Percentiles rank a stretch among this genome's conserved stretches.
Conservation (phyloP, 35 echinoderm and acorn worm genomes). For the Ptychodera flava region DNA sequence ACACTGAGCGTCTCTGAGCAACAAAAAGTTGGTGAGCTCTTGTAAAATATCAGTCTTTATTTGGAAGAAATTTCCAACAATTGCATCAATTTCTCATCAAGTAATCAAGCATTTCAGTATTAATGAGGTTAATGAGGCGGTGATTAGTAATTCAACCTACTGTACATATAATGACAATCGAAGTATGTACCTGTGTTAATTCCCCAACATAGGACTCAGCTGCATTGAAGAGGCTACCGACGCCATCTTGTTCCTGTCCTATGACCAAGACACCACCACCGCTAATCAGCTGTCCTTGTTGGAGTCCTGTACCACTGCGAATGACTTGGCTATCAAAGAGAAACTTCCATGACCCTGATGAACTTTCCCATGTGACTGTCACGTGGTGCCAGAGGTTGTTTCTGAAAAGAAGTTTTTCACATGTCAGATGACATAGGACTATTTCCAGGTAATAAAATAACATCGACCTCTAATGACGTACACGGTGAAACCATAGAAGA, state of each 20-base stretch:
- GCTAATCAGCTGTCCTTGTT: constrained; percentile 28
- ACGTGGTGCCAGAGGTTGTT: constrained; percentile 30
- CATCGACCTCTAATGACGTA: neutral
- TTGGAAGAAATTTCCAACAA: neutral
- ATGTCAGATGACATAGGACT: neutral
- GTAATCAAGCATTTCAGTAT: neutral
- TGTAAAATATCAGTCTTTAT: neutral
- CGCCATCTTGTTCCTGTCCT: constrained; percentile 57
- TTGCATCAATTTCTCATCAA: neutral
- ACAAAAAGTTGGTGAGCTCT: neutral
- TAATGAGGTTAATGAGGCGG: too few relatives aligned
- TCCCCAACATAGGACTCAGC: constrained; percentile 52
- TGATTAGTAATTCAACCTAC: neutral
- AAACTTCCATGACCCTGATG: constrained; percentile 29
- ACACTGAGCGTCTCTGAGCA: neutral
- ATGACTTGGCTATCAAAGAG: constrained; percentile 21
- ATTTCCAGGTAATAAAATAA: neutral
- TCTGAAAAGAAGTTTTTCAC: neutral
- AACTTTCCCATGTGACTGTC: constrained; percentile 44
- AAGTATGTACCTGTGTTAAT: constrained; percentile 53
- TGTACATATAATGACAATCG: neutral
- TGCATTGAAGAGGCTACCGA: constrained; percentile 32
- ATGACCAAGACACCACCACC: constrained; percentile 42
- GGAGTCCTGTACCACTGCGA: constrained; percentile 19
- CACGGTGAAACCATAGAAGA: neutral